Conservation (phyloP, 1,140 invertebrate genomes). For the Drosophila rufa region DNA sequence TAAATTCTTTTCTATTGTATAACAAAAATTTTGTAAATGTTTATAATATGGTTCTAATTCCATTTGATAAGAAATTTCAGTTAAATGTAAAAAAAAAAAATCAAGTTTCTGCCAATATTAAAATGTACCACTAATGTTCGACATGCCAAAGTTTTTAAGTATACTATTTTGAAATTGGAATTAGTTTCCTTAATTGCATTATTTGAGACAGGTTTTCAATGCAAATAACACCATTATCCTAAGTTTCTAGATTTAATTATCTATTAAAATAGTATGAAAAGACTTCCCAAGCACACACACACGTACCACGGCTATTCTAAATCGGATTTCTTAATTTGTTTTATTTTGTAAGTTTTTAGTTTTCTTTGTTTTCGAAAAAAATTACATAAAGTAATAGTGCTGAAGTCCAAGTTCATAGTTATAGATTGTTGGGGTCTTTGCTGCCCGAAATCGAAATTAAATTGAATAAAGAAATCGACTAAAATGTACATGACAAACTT, state of each 20-base stretch:
- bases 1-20: not conserved
- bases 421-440: constrained; percentile 48
- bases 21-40: not conserved
- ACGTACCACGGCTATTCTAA: constrained; percentile 10
- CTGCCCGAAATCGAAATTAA: constrained; percentile 30
- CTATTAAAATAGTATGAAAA: constrained; percentile 31
- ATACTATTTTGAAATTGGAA: not conserved
- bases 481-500: constrained; percentile 23
- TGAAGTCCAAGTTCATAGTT: constrained; percentile 61
- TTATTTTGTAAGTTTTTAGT: constrained; percentile 47
- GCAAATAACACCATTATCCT: constrained; percentile 10
- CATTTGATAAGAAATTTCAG: constrained; percentile 1
- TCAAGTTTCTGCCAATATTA: not conserved
- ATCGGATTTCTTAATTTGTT: not conserved
- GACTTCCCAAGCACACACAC: constrained; percentile 33
- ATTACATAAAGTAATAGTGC: constrained; percentile 38
- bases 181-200: not conserved
- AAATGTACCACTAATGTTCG: not conserved
- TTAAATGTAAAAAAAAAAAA: not conserved
- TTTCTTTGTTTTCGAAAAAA: constrained; percentile 46
- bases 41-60: not conserved
- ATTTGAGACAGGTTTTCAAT: not conserved
- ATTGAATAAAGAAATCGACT: constrained; percentile 63
- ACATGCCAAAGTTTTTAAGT: constrained; percentile 4
- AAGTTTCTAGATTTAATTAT: constrained; percentile 54